A percentile compares a stretch with the other conserved stretches of the same genome.
Evolutionary conservation across 1,140 invertebrate species (phyloP).

Genomic region (Nephotettix cincticeps): DNA sequence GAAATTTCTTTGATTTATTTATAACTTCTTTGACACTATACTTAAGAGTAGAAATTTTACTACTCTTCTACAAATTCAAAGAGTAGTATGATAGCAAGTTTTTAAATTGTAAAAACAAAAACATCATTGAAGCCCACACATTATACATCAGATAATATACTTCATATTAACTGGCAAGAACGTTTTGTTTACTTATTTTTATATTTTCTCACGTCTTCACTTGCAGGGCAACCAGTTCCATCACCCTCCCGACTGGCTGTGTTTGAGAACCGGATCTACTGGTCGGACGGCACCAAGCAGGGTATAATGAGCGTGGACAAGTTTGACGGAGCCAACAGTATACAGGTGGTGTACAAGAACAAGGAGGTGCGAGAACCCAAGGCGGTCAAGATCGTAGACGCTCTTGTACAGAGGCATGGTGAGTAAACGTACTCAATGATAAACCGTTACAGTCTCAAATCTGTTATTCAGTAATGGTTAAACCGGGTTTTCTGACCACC

Average conservation of each 20-base stretch:
- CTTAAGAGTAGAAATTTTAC: no score
- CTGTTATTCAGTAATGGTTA: no score
- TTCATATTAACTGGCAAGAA: background rate
- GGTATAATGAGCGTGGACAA: slow-evolving; percentile 91
- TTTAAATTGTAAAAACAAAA: no score
- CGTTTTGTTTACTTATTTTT: background rate
- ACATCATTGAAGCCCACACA: no score
- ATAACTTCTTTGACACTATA: no score
- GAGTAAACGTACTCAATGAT: no score
- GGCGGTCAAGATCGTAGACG: slow-evolving; percentile 79
- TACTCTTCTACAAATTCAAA: no score
- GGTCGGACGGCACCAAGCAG: slow-evolving; percentile 95
- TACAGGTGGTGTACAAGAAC: slow-evolving; percentile 78
- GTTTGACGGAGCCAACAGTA: slow-evolving; percentile 72
- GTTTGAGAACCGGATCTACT: slow-evolving; percentile 91
- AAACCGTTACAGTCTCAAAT: no score
- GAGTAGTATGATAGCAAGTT: no score
- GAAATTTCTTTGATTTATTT: no score
- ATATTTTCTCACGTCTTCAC: background rate
- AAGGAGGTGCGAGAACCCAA: slow-evolving; percentile 78
- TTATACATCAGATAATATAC: background rate
- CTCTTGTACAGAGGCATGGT: slow-evolving; percentile 67
- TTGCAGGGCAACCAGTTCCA: slow-evolving; percentile 74
- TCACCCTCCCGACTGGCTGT: slow-evolving; percentile 80
- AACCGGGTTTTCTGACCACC: no score